phyloP scores from a whole-genome alignment of 2,113 vertebrate genomes.

The Synchiropus splendidus region DNA sequence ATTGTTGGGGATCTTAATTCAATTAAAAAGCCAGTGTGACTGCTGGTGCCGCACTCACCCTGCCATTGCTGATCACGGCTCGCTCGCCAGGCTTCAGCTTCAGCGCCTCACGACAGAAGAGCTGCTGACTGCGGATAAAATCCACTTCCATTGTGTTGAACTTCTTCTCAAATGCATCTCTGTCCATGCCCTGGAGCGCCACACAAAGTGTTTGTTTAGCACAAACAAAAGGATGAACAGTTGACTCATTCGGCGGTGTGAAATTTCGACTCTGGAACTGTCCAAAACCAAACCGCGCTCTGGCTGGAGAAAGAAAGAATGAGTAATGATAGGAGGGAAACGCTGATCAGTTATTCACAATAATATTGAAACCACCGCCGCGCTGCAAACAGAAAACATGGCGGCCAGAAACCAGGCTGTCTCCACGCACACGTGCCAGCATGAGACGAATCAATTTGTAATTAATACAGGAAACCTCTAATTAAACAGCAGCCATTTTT shows the following conservation, averaged over 20 bases:
- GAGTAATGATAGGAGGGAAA: conserved; percentile 11
- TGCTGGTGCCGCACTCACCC: conserved; percentile 75
- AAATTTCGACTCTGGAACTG: conserved; percentile 16
- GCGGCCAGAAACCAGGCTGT: conserved; percentile 26
- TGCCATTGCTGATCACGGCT: conserved; percentile 84
- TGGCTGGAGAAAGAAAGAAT: conserved; percentile 36
- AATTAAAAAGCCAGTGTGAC: no score
- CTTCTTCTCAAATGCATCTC: conserved; percentile 84
- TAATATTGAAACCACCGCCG: conserved; percentile 33
- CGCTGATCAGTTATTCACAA: conserved; percentile 30
- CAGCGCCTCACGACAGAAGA: conserved; percentile 83
- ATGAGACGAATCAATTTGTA: conserved; percentile 62
- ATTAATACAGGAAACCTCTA: conserved; percentile 61
- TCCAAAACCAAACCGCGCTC: conserved; percentile 29
- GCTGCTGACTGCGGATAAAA: conserved; percentile 79
- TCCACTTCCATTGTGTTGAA: conserved; percentile 85
- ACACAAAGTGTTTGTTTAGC: conserved; percentile 28
- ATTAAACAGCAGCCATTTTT: conserved; percentile 58
- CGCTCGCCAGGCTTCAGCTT: conserved; percentile 77
- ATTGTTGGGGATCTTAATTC: no score
- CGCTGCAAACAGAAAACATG: conserved; percentile 38
- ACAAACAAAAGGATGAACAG: conserved; percentile 10
- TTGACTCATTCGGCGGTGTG: conserved; percentile 6
- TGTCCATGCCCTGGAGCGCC: conserved; percentile 77
- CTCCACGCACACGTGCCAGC: conserved; percentile 29